These are phyloP conservation scores for Spialia ferax DNA, from an alignment of 2,888 invertebrate species.

Conservation along the genomic window DNA sequence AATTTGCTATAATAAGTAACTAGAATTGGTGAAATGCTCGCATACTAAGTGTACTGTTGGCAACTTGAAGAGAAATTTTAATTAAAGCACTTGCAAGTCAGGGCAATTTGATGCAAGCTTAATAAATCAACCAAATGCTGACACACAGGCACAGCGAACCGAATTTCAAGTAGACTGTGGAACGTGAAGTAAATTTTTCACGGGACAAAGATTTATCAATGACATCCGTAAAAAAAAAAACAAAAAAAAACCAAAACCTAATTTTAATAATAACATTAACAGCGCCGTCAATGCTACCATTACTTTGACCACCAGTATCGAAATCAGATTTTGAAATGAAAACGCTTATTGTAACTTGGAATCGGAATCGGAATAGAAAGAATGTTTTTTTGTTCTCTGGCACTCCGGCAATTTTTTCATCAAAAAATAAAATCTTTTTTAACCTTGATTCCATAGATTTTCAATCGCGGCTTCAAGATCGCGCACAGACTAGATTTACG, in stretches of 20 bases:
- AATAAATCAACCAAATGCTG: slow-evolving; percentile 22
- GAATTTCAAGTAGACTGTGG: slow-evolving; percentile 2
- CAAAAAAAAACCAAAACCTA: background rate
- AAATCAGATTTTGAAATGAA: too few species aligned
- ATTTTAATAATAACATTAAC: too few species aligned
- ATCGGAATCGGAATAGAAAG: too few species aligned
- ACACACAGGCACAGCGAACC: background rate
- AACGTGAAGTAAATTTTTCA: background rate
- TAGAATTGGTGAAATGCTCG: too few species aligned
- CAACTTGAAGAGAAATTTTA: slow-evolving; percentile 26
- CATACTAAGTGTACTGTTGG: slow-evolving; percentile 8
- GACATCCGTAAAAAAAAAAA: background rate
- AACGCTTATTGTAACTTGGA: too few species aligned
- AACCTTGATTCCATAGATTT: background rate
- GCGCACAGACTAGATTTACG: slow-evolving; percentile 21
- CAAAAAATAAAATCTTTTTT: too few species aligned
- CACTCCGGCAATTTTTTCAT: too few species aligned
- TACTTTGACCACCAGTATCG: too few species aligned
- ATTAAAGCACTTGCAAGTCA: slow-evolving; percentile 23
- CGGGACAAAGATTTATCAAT: background rate
- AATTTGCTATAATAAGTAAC: too few species aligned
- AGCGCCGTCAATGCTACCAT: too few species aligned
- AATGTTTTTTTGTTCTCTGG: too few species aligned
- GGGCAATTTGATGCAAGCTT: slow-evolving; percentile 24
- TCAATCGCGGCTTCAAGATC: slow-evolving; percentile 8